Evolutionary conservation across 2,888 invertebrate genomes (phyloP), one percentile per base, ranked within the genome.

Genomic region (Polia nebulosa): DNA sequence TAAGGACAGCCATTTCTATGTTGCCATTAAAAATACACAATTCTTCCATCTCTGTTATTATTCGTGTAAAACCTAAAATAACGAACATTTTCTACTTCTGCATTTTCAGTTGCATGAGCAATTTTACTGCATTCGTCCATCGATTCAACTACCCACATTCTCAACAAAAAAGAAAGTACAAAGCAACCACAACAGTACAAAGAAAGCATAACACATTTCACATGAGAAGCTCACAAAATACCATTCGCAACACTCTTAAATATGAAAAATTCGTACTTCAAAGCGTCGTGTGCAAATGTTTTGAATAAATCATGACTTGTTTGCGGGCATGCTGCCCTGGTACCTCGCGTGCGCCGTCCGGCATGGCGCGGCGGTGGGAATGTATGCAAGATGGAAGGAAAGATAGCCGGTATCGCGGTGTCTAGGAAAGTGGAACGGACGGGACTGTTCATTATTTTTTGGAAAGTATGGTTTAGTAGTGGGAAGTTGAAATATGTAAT

Each of bases 241-340:
- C 32, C 9, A 2, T 34, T 34, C 7, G 32, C 41, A 39, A 52
- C 39, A 61, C 5, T 51, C 32, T 44, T 5, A 51, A 32, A 53
- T 47, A 51, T 60, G 39, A 29, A 68, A 67, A 51, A 47, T 62
- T 57, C 44, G 17, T 17, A 52, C n/a, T 49, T 60, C 32, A 49
- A 49, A 66, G 66, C 57, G 78, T 55, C n/a, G 47, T 57, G 61
- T 76, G 78, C 44, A 73, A 78, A 73, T 66, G 44, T 58, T 65
- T 15, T 27, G 75, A 73, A 73, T 78, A 78, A 73, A 78, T 64
- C 75, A 78, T 61, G 74, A 53, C 44, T 47, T 76, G 52, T 78
- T 67, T 79, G 62, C 41, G 49, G 34, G 22, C 27, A 62, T 59
- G 68, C 13, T 51, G 20, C 20, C 68, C 39, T 73, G 39, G 66